A percentile compares a stretch with the other conserved stretches of the same genome.
These are phyloP conservation scores for Cydia amplana DNA, from an alignment of 1,140 invertebrate genomes.

Conservation along the genomic window DNA sequence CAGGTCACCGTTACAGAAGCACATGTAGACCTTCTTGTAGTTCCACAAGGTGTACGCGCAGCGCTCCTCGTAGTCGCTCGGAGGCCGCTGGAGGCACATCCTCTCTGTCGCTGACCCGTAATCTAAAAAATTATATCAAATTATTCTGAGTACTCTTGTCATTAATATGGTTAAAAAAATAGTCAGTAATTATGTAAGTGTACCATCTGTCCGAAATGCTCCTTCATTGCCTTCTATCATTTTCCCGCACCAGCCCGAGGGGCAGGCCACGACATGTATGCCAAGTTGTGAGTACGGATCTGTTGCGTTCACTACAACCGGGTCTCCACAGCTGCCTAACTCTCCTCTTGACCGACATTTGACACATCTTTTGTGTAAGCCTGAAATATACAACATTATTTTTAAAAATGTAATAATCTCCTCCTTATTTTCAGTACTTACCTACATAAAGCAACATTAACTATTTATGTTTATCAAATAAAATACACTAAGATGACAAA, in stretches of 20 bases:
- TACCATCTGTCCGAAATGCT: constrained; percentile 84
- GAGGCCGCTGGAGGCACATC: constrained; percentile 91
- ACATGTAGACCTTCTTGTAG: constrained; percentile 92
- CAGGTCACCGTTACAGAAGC: constrained; percentile 94
- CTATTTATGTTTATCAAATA: no score
- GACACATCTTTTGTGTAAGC: constrained; percentile 68
- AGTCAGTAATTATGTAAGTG: constrained; percentile 30
- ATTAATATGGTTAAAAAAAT: no score
- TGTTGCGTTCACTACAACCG: constrained; percentile 89
- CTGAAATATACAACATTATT: constrained; percentile 45
- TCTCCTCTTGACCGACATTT: constrained; percentile 92
- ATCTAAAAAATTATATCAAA: constrained; percentile 80
- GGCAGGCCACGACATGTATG: constrained; percentile 89
- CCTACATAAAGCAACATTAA: no score
- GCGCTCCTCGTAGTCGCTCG: constrained; percentile 92
- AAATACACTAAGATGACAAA: no score
- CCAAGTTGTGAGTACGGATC: constrained; percentile 84
- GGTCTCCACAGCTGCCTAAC: constrained; percentile 92
- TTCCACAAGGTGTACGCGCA: constrained; percentile 91
- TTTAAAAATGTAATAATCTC: background rate
- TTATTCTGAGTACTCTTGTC: background rate
- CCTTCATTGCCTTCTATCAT: constrained; percentile 86
- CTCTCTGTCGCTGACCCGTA: constrained; percentile 93
- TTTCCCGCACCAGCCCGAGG: constrained; percentile 96
- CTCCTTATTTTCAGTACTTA: no score